Percentiles rank a stretch among this genome's conserved stretches.
phyloP scores from a whole-genome alignment of 2,888 invertebrate species.

The Mellilla xanthometata region DNA sequence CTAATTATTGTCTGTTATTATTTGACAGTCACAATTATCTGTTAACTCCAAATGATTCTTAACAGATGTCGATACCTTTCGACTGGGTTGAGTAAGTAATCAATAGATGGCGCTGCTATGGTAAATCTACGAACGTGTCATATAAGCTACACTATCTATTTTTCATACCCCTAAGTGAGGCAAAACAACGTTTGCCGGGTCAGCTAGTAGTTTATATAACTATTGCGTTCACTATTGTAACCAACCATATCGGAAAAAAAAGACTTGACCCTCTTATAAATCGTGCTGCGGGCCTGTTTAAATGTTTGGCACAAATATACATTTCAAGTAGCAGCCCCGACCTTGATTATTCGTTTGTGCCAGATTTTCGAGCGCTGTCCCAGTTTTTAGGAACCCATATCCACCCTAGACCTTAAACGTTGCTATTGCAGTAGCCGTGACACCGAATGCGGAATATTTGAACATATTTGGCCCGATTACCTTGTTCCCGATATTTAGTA shows the following conservation, averaged over 20 bases:
- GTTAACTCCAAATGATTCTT: too few species aligned
- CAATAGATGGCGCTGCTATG: too few species aligned
- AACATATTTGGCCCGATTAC: conserved; percentile 34
- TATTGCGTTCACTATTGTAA: too few species aligned
- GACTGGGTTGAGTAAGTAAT: too few species aligned
- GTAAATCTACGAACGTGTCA: too few species aligned
- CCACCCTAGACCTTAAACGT: conserved; percentile 36
- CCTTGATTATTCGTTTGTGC: background rate
- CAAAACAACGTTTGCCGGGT: too few species aligned
- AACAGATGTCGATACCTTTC: too few species aligned
- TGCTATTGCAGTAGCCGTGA: conserved; percentile 41
- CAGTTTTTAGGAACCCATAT: conserved; percentile 10
- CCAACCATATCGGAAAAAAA: background rate
- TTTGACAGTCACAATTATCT: too few species aligned
- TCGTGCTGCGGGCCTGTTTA: background rate
- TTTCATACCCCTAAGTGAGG: too few species aligned
- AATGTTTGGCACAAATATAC: background rate
- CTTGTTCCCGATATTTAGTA: conserved; percentile 11
- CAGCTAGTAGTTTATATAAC: too few species aligned
- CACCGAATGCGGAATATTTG: conserved; percentile 41
- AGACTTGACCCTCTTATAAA: background rate
- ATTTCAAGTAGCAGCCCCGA: background rate
- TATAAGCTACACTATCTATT: too few species aligned
- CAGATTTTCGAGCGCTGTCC: conserved; percentile 1
- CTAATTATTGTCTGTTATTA: too few species aligned